Conservation (phyloP, 2,888 invertebrate genomes). For the Epinotia demarniana region DNA sequence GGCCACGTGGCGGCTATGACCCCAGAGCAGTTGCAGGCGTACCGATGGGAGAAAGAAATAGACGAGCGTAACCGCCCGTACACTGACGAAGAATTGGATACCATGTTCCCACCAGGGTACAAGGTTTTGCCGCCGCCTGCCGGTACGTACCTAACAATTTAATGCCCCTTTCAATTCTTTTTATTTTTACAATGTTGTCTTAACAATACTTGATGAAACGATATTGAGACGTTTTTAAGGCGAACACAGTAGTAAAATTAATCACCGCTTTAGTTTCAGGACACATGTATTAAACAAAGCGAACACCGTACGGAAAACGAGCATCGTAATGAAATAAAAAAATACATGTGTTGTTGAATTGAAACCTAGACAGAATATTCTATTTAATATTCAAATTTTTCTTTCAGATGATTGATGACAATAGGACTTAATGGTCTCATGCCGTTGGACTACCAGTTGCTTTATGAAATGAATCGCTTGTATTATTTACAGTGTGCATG, state of each 20-base stretch:
- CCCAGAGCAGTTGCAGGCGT: slow-evolving; percentile 99
- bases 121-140: slow-evolving; percentile 98
- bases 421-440: slow-evolving; percentile 74
- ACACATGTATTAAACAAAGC: slow-evolving; percentile 76
- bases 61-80: slow-evolving; percentile 98
- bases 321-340: slow-evolving; percentile 56
- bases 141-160: slow-evolving; percentile 78
- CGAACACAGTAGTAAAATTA: slow-evolving; percentile 74
- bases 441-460: slow-evolving; percentile 72
- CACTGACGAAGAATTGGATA: slow-evolving; percentile 98
- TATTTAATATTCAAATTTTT: slow-evolving; percentile 76
- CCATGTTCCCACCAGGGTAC: slow-evolving; percentile 99
- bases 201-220: slow-evolving; percentile 39
- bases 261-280: slow-evolving; percentile 81
- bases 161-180: slow-evolving; percentile 39
- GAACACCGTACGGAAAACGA: slow-evolving; percentile 61
- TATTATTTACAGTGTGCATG: slow-evolving; percentile 48
- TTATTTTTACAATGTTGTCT: slow-evolving; percentile 42
- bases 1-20: slow-evolving; percentile 99
- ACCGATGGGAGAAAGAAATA: slow-evolving; percentile 99
- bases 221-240: slow-evolving; percentile 51
- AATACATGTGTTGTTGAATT: slow-evolving; percentile 72
- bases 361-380: slow-evolving; percentile 58
- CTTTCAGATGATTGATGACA: slow-evolving; percentile 83
- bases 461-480: slow-evolving; percentile 62